Evolutionary conservation across 2,797 vertebrate genomes (phyloP).

Genomic region (Cyprinodon diabolis): DNA sequence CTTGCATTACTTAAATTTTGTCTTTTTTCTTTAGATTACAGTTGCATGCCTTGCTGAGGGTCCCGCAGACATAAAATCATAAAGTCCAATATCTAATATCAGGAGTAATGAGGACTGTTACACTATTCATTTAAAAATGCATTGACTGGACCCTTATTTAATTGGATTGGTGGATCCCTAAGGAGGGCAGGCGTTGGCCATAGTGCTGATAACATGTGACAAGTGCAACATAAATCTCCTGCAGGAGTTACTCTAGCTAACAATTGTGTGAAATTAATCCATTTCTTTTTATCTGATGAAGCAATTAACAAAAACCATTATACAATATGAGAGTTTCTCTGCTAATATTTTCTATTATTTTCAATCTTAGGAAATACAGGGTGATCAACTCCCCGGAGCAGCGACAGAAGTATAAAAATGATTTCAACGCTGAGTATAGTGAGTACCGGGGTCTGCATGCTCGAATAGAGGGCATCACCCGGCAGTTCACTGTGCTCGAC

Average conservation of each 20-base stretch:
- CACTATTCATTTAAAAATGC: not conserved
- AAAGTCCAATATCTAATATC: too few species aligned
- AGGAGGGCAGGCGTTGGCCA: not conserved
- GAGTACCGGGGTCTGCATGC: conserved; percentile 94
- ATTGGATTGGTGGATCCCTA: too few species aligned
- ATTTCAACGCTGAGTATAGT: conserved; percentile 95
- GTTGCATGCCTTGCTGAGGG: too few species aligned
- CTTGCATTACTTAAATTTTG: too few species aligned
- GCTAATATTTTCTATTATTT: not conserved
- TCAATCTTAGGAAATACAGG: conserved; percentile 86
- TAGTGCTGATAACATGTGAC: conserved; percentile 6
- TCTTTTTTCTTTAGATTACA: too few species aligned
- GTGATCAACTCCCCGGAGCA: conserved; percentile 91
- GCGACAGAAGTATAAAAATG: conserved; percentile 95
- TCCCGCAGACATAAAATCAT: not conserved
- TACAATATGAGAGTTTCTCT: not conserved
- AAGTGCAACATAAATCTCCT: too few species aligned
- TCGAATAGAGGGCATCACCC: conserved; percentile 93
- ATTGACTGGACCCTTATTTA: not conserved
- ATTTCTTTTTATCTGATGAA: not conserved
- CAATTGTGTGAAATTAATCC: not conserved
- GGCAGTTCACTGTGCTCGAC: conserved; percentile 93
- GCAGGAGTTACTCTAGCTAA: not conserved
- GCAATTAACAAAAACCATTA: not conserved
- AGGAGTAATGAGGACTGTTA: not conserved